Base-by-base conservation (phyloP, 2,888 invertebrate species). In the Eledona agricola region DNA sequence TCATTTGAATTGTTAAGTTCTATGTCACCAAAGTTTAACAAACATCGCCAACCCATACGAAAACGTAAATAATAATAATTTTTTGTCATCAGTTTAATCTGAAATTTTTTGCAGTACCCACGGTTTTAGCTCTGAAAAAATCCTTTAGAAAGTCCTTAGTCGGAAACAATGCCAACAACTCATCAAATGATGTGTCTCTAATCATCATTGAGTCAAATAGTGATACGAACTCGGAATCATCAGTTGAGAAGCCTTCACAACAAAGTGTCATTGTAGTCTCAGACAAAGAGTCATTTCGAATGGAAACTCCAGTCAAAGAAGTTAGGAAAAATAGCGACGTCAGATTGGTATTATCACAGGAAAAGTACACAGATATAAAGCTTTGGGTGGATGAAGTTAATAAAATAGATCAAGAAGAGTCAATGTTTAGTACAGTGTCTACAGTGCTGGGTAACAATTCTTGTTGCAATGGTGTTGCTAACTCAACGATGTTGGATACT, bases 21-120 rank as follows among this genome's bases (percentile, higher is more conserved):
- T 4, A 71, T 72, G 71, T 71, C 72, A n/a, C 72, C 73, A 13
- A 68, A 65, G 57, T 51, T 67, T 49, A 64, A 62, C 42, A 55
- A 56, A 20, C 42, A 61, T 12, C 61, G 62, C 31, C 62, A 62
- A 52, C 57, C 55, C 16, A 51, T 57, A 13, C 62, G 57, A 49
- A 62, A 59, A 56, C 57, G 62, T 65, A 62, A 40, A 53, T 35
- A 35, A 31, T 42, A 43, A 42, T 4, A 32, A 15, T 10, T 9
- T 42, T 26, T 6, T 26, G 4, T 35, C 15, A 31, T 10, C 4
- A n/a, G 34, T 9, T 20, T 20, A 23, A 16, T 37, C 15, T 38
- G 6, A 15, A 32, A 1, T 19, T 37, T 43, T 47, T 65, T 66
- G 32, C 47, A 72, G 71, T 58, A 34, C 66, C 67, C 15, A 64